Percentiles rank a stretch among this genome's conserved stretches.
These are phyloP conservation scores for Mixornis gularis DNA, from an alignment of 2,113 vertebrate genomes.

Conservation along the genomic window DNA sequence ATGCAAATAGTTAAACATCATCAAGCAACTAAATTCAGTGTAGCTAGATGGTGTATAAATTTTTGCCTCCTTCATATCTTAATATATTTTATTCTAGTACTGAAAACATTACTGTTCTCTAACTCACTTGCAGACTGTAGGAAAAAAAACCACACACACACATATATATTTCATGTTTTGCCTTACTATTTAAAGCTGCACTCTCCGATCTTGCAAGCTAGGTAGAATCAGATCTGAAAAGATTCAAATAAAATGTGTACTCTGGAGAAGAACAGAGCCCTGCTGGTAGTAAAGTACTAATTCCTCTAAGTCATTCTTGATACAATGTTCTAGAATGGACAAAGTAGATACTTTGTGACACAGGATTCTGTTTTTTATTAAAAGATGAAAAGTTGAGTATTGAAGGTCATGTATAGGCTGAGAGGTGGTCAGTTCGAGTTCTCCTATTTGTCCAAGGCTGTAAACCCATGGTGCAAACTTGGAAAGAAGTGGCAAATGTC, in stretches of 20 bases:
- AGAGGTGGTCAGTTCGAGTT: not conserved
- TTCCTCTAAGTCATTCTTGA: not conserved
- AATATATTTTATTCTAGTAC: not conserved
- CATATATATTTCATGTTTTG: not conserved
- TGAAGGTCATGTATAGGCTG: not conserved
- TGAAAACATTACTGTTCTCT: not conserved
- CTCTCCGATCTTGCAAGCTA: not conserved
- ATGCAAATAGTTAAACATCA: not conserved
- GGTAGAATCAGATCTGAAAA: not conserved
- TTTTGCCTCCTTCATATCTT: not conserved
- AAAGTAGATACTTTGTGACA: not conserved
- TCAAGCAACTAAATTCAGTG: not conserved
- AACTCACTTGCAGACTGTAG: not conserved
- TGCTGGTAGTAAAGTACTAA: not conserved
- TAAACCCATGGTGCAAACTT: not conserved
- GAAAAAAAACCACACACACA: not conserved
- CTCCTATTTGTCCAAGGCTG: not conserved
- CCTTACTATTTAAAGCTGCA: not conserved
- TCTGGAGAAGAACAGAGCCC: not conserved
- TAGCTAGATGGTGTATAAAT: not conserved
- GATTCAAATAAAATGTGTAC: not conserved
- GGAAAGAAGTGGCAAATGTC: not conserved
- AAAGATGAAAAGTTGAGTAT: not conserved
- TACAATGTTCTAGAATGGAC: not conserved
- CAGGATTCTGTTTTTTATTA: not conserved